A percentile compares a stretch with the other conserved stretches of the same genome.
These are phyloP conservation scores for Parotocinclus haroldoi DNA, from an alignment of 2,797 vertebrate species.

Conservation along the genomic window DNA sequence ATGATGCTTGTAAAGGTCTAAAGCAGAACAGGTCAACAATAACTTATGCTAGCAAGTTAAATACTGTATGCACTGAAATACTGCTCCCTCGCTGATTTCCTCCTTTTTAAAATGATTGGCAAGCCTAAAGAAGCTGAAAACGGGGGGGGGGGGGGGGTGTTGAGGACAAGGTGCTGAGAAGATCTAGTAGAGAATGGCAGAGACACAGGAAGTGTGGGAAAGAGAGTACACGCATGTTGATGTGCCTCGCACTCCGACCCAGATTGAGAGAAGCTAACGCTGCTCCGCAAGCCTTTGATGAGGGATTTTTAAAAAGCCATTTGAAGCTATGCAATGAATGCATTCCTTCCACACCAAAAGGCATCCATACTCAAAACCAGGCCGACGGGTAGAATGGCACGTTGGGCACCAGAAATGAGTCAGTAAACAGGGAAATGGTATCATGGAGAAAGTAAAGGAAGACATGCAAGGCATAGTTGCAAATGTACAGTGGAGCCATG, in stretches of 20 bases:
- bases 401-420: constrained; percentile 34
- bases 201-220: background rate
- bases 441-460: constrained; percentile 32
- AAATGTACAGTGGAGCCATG: constrained; percentile 3
- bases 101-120: background rate
- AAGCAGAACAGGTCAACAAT: background rate
- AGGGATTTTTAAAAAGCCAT: constrained; percentile 55
- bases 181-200: background rate
- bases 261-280: constrained; percentile 55
- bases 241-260: constrained; percentile 55
- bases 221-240: constrained; percentile 8
- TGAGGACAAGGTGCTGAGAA: background rate
- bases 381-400: constrained; percentile 34
- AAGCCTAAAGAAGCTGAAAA: background rate
- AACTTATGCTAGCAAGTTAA: background rate
- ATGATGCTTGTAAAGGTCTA: too few relatives aligned
- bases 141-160: background rate
- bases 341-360: constrained; percentile 62
- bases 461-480: background rate
- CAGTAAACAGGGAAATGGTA: constrained; percentile 38
- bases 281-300: constrained; percentile 58
- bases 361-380: constrained; percentile 56
- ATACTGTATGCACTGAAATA: background rate
- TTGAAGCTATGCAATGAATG: constrained; percentile 68
- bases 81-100: too few relatives aligned